phyloP scores from a whole-genome alignment of 2,888 invertebrate species.

The Hypolimnas misippus region DNA sequence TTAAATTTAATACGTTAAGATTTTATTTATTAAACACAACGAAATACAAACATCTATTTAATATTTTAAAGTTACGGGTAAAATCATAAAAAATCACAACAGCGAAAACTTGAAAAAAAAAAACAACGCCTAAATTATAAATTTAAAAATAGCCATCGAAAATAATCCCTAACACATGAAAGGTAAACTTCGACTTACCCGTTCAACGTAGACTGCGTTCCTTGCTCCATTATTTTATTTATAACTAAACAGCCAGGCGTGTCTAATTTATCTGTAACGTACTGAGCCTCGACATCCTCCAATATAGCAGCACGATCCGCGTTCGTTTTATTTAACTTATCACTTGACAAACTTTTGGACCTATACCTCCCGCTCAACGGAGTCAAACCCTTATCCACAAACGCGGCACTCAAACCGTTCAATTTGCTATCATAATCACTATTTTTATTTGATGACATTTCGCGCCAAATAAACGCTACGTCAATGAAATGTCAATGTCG shows the following conservation, averaged over 20 bases:
- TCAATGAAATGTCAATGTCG: constrained; percentile 52
- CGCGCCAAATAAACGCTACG: constrained; percentile 44
- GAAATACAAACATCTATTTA: no score
- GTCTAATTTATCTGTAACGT: constrained; percentile 69
- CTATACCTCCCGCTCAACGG: constrained; percentile 70
- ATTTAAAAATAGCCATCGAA: no score
- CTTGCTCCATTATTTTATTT: constrained; percentile 63
- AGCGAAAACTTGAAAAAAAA: no score
- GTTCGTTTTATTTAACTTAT: constrained; percentile 76
- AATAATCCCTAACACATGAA: background rate
- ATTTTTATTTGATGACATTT: constrained; percentile 75
- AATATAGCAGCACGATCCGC: constrained; percentile 76
- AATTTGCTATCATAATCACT: constrained; percentile 72
- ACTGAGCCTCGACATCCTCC: constrained; percentile 74
- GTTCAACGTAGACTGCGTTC: constrained; percentile 54
- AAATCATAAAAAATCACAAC: no score
- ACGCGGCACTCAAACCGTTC: constrained; percentile 67
- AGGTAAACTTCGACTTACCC: constrained; percentile 56
- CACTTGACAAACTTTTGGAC: constrained; percentile 79
- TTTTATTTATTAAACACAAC: no score
- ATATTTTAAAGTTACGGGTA: no score
- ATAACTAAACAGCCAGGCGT: constrained; percentile 75
- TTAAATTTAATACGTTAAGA: no score
- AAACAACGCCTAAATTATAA: no score
- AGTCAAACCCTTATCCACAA: constrained; percentile 69